These are phyloP conservation scores for Himantopus leucocephalus DNA, from an alignment of 2,113 vertebrate genomes.

Conservation along the genomic window DNA sequence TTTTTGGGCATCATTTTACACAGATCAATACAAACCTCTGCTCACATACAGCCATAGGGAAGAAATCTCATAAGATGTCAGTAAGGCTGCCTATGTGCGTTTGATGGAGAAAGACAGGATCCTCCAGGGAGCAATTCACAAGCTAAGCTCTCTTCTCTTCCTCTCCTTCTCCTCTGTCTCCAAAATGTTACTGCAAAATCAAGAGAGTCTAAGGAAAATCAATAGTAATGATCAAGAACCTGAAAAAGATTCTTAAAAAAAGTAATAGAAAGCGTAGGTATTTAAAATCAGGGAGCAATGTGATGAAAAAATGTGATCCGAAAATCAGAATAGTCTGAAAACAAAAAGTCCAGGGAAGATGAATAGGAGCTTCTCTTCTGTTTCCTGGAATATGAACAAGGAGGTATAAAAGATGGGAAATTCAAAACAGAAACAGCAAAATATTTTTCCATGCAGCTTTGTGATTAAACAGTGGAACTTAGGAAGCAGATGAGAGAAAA, in stretches of 20 bases:
- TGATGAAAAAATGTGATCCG: background rate
- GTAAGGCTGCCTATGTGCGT: background rate
- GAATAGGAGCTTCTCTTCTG: background rate
- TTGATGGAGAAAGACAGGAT: background rate
- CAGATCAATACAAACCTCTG: background rate
- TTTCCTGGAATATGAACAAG: background rate
- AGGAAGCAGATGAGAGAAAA: background rate
- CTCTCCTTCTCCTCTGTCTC: background rate
- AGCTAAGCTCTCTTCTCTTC: background rate
- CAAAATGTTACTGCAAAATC: background rate
- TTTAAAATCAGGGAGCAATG: background rate
- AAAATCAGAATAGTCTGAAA: background rate
- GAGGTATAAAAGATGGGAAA: background rate
- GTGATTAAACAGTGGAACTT: background rate
- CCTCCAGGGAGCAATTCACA: background rate
- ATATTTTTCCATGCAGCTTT: background rate
- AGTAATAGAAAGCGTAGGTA: background rate
- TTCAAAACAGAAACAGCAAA: background rate
- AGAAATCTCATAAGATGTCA: background rate
- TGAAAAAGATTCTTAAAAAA: background rate
- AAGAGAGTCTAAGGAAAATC: background rate
- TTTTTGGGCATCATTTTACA: background rate
- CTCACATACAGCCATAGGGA: background rate
- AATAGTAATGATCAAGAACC: background rate
- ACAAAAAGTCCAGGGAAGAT: background rate